Evolutionary conservation across 2,888 invertebrate genomes (phyloP), one percentile per base, ranked within the genome.

Genomic region (Drosophila yooni): DNA sequence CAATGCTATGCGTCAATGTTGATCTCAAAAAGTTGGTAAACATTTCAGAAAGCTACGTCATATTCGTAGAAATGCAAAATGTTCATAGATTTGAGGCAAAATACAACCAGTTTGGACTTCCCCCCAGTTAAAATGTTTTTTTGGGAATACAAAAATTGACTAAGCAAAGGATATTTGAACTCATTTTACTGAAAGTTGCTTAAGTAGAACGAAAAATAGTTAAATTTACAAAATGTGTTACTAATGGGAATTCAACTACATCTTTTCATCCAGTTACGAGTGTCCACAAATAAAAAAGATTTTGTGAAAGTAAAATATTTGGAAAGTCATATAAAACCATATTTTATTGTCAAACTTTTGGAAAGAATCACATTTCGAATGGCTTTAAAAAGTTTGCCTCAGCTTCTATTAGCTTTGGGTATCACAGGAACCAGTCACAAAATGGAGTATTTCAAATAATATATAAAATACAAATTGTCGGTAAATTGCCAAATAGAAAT

Each of bases 1-100:
- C 25, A 70, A 48, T 6, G 38, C 64, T 40, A 72, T 70, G 68
- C 80, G 79, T 79, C 76, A 81, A 75, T 63, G 53, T n/a, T 79
- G 59, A 21, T 38, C n/a, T 46, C n/a, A 70, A 50, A 58, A 36
- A 36, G 36, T 7, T 48, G 38, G 36, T 10, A 38, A 56, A 36
- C 50, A 50, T 50, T 43, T 15, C 33, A 34, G 2, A 18, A 18
- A 31, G 33, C 63, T 61, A 65, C 78, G 77, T 78, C 81, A 78
- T 53, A 3, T 13, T 29, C 6, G 1, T 13, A 52, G 25, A 53
- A 57, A 36, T 33, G 38, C 6, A 38, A 52, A 56, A 58, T 29
- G 25, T 13, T 53, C 2, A 2, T 25, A 13, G 25, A 15, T 34
- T 53, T 31, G 34, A n/a, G 29, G 13, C 29, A 59, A 29, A 50